phyloP scores from a whole-genome alignment of 2,888 invertebrate genomes.

The Callosobruchus maculatus region DNA sequence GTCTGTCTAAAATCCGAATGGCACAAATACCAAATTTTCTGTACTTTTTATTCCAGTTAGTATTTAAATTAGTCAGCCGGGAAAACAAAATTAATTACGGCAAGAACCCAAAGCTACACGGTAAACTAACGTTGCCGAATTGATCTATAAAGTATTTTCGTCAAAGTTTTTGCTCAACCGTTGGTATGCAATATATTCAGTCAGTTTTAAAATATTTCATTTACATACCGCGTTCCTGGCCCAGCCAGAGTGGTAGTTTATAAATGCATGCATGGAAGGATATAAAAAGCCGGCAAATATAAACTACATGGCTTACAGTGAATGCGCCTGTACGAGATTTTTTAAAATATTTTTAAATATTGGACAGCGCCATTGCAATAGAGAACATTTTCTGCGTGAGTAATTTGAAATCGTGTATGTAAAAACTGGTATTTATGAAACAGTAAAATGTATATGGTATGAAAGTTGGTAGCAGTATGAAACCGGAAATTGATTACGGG shows the following conservation, averaged over 20 bases:
- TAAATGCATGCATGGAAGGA: neutral
- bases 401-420: neutral
- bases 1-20: too few relatives aligned
- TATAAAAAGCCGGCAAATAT: neutral
- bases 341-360: neutral
- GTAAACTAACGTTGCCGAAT: neutral
- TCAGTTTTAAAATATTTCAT: neutral
- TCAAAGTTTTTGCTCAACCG: neutral
- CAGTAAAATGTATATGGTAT: too few relatives aligned
- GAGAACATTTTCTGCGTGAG: neutral
- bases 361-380: neutral
- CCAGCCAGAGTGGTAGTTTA: neutral
- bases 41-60: too few relatives aligned
- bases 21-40: too few relatives aligned
- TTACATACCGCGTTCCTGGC: neutral
- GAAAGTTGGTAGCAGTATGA: too few relatives aligned
- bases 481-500: too few relatives aligned
- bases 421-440: neutral
- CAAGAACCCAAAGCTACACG: too few relatives aligned
- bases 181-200: neutral
- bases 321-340: neutral
- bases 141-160: neutral
- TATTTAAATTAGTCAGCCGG: too few relatives aligned
- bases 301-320: neutral
- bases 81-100: too few relatives aligned